A percentile compares a stretch with the other conserved stretches of the same genome.
These are phyloP conservation scores for Caenorhabditis doughertyi DNA, from an alignment of 2,888 invertebrate genomes.

Conservation along the genomic window DNA sequence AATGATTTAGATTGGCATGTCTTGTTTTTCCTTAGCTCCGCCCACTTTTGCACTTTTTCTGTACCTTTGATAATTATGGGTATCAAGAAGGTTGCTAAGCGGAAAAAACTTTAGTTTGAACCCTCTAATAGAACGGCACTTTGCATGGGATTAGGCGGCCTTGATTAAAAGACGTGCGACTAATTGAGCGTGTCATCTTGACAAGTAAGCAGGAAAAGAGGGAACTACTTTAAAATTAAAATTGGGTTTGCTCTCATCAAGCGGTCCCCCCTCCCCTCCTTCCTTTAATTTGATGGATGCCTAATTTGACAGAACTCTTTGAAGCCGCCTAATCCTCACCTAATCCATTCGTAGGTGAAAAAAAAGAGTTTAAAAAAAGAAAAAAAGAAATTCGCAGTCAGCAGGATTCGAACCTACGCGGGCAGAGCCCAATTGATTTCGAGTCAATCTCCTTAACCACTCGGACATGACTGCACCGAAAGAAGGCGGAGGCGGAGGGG, in stretches of 20 bases:
- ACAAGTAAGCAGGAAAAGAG: too few relatives aligned
- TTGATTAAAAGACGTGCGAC: too few relatives aligned
- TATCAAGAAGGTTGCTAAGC: too few relatives aligned
- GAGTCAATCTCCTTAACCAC: conserved; percentile 77
- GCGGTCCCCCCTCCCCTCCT: background rate
- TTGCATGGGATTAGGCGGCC: too few relatives aligned
- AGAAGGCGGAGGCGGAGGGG: conserved; percentile 3
- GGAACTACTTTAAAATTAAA: conserved; percentile 30
- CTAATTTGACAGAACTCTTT: background rate
- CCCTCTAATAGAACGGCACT: too few relatives aligned
- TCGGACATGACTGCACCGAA: conserved; percentile 71
- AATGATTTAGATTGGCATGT: background rate
- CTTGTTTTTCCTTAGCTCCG: too few relatives aligned
- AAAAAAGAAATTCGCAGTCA: conserved; percentile 62
- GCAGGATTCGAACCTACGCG: conserved; percentile 77
- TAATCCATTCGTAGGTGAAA: background rate
- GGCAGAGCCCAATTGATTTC: conserved; percentile 77
- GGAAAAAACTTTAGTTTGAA: too few relatives aligned
- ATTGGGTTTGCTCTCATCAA: too few relatives aligned
- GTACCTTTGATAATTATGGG: too few relatives aligned
- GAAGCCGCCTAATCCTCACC: background rate
- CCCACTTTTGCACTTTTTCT: too few relatives aligned
- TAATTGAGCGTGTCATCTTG: conserved; percentile 44
- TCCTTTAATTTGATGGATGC: conserved; percentile 7
- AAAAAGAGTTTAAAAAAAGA: background rate